Evolutionary conservation across 92 coral and sea anemone species (phyloP), one percentile per base, ranked within the genome.

Genomic region (Porites evermanni): DNA sequence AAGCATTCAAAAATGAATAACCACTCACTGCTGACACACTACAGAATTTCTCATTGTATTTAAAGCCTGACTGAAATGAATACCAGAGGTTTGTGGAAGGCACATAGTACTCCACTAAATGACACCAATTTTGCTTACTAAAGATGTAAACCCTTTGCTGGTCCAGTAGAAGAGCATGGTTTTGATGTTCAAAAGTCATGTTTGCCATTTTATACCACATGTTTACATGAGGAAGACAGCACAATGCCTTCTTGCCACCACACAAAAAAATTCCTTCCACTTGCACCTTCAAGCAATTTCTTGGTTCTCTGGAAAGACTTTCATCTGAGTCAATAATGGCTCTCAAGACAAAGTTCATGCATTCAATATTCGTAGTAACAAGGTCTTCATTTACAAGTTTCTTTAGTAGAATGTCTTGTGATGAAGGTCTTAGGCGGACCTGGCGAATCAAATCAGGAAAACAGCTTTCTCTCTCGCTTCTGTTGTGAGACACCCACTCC

Each of bases 401-500:
- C 1, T 65, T 64, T 1, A 24, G 19, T 3, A 80, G 65, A 80
- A 14, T 67, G 9, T 67, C 84, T 19, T 26, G 75, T 21, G 75
- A 52, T 2, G 68, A 52, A 1, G 84, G 24, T 0, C 3, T 14
- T 11, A 67, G 53, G 59, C 84, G 84, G 10, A 79, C 32, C 68
- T 79, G 75, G 8, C 10, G 75, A 23, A 79, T 8, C 14, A 79
- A 53, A 6, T 20, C 23, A 0, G 53, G 84, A 53, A 79, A 79
- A 12, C 16, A 0, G 4, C 5, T 13, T 67, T 79, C 84, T 67
- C 84, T 79, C 21, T 67, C 84, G 16, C 65, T 79, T 47, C 6
- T 79, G 75, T 79, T 67, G 21, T 79, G 75, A 21, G 44, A 51
- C 23, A 68, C 75, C 84, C 84, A 80, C 67, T 69, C 53, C 0